phyloP scores from a whole-genome alignment of 2,113 vertebrate species.

The Larimichthys crocea region DNA sequence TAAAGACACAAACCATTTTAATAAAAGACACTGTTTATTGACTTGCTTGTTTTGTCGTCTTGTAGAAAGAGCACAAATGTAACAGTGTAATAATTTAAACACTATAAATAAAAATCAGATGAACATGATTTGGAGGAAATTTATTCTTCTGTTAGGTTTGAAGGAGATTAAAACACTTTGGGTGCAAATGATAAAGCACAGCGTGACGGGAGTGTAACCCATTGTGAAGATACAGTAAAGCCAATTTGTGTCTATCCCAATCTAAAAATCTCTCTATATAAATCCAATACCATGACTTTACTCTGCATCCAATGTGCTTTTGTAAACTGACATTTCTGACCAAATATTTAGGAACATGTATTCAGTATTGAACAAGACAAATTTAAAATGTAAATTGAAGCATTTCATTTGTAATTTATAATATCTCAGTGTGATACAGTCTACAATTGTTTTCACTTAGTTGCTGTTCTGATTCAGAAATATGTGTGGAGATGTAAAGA shows the following conservation, averaged over 20 bases:
- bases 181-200: background rate
- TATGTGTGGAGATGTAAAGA: background rate
- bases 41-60: slow-evolving; percentile 37
- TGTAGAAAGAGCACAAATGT: slow-evolving; percentile 24
- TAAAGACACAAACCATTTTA: slow-evolving; percentile 6
- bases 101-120: slow-evolving; percentile 65
- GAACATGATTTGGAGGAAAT: slow-evolving; percentile 29
- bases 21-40: slow-evolving; percentile 72
- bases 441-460: background rate
- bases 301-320: background rate
- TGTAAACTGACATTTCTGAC: background rate
- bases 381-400: background rate
- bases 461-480: background rate
- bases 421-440: background rate
- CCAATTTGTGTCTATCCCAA: background rate
- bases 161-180: slow-evolving; percentile 5
- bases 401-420: background rate
- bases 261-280: background rate
- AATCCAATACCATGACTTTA: background rate
- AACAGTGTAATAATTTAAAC: slow-evolving; percentile 75
- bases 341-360: background rate
- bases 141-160: background rate
- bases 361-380: background rate
- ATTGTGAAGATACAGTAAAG: background rate
- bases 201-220: background rate